Conservation (phyloP, 2,113 vertebrate genomes). For the Cyphomyrus plagiostoma region DNA sequence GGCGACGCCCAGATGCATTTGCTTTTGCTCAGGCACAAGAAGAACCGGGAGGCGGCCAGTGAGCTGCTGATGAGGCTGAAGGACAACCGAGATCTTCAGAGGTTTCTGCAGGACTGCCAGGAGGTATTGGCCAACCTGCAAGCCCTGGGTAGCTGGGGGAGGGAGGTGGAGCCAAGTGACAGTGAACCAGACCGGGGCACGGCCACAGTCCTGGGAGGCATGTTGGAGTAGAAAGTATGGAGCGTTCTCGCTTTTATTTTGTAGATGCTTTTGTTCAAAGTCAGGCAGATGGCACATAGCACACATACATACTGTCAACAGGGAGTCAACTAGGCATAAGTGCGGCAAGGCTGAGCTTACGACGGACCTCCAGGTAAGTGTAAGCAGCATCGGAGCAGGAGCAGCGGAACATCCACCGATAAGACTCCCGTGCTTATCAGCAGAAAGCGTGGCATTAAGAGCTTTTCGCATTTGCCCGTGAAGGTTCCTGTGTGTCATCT, state of each 20-base stretch:
- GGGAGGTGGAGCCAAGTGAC: not conserved
- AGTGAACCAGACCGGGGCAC: not conserved
- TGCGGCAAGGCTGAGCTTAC: not conserved
- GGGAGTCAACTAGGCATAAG: not conserved
- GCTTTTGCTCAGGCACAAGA: conserved; percentile 71
- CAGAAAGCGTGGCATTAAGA: not conserved
- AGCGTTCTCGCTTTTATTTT: not conserved
- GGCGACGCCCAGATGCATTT: not conserved
- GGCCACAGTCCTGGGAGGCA: not conserved
- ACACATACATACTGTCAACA: not conserved
- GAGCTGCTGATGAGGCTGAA: conserved; percentile 87
- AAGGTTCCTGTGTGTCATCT: not conserved
- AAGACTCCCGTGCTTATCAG: too few species aligned
- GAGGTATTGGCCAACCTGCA: conserved; percentile 65
- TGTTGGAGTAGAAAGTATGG: not conserved
- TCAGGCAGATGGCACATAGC: not conserved
- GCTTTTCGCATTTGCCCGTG: not conserved
- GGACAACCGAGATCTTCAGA: conserved; percentile 95
- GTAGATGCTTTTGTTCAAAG: not conserved
- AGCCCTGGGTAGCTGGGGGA: not conserved
- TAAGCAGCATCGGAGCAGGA: not conserved
- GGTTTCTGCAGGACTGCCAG: conserved; percentile 94
- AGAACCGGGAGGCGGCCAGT: conserved; percentile 86
- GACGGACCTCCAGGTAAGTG: not conserved
- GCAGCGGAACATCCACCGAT: not conserved